Evolutionary conservation across 2,888 invertebrate genomes (phyloP), one percentile per base, ranked within the genome.

Genomic region (Cantharis rustica): DNA sequence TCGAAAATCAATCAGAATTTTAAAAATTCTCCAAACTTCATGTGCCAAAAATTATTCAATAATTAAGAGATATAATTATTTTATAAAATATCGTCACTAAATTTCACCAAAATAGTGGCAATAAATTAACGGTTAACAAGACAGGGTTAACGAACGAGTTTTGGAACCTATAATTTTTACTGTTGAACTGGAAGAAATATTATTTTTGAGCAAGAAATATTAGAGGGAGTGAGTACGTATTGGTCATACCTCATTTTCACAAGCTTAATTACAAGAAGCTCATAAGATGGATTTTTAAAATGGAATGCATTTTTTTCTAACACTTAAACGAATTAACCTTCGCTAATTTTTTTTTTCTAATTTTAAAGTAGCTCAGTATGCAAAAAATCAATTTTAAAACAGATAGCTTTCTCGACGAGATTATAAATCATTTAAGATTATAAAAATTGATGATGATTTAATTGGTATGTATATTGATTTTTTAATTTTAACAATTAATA

Each of bases 131-230:
- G n/a, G 66, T 27, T 76, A 76, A 76, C 76, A 73, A 73, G 76
- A 76, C 76, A 73, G 72, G 75, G 76, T 73, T 76, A 76, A 69
- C 64, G 71, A 76, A 73, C 76, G 73, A 73, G 76, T 62, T 70
- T 76, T 70, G 17, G 61, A 76, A 76, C 73, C 76, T 73, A 76
- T 76, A 76, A 76, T 76, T 76, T 75, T 76, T 71, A 71, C 73
- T 76, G 70, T 73, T 76, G 70, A 68, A 73, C 68, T 71, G 73
- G 80, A 81, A 80, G 82, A 79, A 84, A 85, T 84, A 84, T 82
- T 47, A 47, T 47, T 47, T 47, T 47, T 47, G 13, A 13, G 4
- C 13, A n/a, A 47, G 47, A 47, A 47, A 47, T n/a, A 47, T 47
- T n/a, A 13, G 13, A 31, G n/a, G n/a, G n/a, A 5, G 47, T 5